Percentiles rank a stretch among this genome's conserved stretches.
Evolutionary conservation across 2,888 invertebrate genomes (phyloP).

Genomic region (Coelinius sp.): DNA sequence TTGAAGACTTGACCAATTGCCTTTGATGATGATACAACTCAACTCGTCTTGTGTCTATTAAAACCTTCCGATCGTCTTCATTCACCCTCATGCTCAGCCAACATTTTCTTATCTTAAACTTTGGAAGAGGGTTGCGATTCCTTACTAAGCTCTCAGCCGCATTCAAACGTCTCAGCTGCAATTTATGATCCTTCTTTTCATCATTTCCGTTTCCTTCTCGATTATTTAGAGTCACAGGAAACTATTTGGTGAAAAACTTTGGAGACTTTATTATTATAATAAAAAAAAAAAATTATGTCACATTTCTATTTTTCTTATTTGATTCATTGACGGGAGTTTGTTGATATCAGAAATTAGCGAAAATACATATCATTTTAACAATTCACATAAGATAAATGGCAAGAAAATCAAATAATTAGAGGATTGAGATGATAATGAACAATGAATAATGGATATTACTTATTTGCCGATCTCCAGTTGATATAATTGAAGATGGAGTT

Average conservation of each 20-base stretch:
- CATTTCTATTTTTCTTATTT: not conserved
- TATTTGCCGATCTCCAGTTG: no score
- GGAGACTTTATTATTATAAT: slow-evolving; percentile 1
- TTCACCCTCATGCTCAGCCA: not conserved
- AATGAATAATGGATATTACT: no score
- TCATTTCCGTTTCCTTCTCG: slow-evolving; percentile 38
- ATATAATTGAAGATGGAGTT: not conserved
- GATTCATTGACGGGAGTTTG: not conserved
- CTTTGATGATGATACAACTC: slow-evolving; percentile 4
- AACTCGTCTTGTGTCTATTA: not conserved
- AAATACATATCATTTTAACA: no score
- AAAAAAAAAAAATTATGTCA: not conserved
- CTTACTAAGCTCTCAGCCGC: slow-evolving; percentile 8
- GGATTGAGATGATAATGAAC: no score
- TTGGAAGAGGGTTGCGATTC: not conserved
- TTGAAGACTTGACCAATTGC: slow-evolving; percentile 15
- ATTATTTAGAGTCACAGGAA: slow-evolving; percentile 23
- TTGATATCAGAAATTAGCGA: no score
- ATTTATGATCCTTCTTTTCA: slow-evolving; percentile 36
- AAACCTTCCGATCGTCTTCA: slow-evolving; percentile 9
- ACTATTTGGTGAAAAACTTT: slow-evolving; percentile 26
- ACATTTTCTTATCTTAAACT: slow-evolving; percentile 9
- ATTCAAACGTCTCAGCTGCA: slow-evolving; percentile 14
- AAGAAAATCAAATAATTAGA: no score
- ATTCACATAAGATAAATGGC: no score